Evolutionary conservation across 2,888 invertebrate species (phyloP).

Genomic region (Synergus laeviventris): DNA sequence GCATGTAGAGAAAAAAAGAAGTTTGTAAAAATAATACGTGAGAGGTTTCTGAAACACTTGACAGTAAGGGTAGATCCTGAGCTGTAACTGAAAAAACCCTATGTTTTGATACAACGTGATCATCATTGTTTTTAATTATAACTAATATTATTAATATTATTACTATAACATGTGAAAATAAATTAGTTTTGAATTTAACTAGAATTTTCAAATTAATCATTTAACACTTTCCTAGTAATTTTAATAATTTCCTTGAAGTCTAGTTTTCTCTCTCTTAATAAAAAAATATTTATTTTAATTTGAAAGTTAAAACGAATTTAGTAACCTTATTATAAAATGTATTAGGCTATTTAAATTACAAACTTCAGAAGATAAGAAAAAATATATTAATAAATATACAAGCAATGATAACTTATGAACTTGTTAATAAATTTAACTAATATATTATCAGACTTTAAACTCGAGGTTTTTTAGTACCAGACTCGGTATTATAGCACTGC

Average conservation of each 20-base stretch:
- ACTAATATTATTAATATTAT: slow-evolving; percentile 51
- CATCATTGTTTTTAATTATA: slow-evolving; percentile 51
- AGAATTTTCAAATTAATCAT: background rate
- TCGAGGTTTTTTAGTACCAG: slow-evolving; percentile 51
- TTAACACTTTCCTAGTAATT: background rate
- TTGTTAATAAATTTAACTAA: background rate
- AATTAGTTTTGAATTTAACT: slow-evolving; percentile 42
- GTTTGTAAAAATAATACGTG: slow-evolving; percentile 47
- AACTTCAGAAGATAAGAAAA: background rate
- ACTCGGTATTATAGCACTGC: slow-evolving; percentile 30
- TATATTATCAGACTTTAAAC: background rate
- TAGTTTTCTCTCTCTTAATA: background rate
- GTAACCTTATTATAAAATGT: background rate
- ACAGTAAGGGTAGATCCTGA: slow-evolving; percentile 61
- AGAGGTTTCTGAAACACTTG: slow-evolving; percentile 45
- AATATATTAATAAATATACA: slow-evolving; percentile 7
- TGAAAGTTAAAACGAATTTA: background rate
- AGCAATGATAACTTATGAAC: background rate
- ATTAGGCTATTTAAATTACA: background rate
- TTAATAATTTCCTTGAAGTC: background rate
- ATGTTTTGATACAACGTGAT: slow-evolving; percentile 38
- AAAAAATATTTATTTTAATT: background rate
- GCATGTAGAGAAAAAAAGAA: slow-evolving; percentile 58
- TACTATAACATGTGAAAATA: slow-evolving; percentile 48
- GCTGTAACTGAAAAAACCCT: slow-evolving; percentile 43